Base-by-base conservation (phyloP, 2,888 invertebrate species). In the Heterodera filipjevi region DNA sequence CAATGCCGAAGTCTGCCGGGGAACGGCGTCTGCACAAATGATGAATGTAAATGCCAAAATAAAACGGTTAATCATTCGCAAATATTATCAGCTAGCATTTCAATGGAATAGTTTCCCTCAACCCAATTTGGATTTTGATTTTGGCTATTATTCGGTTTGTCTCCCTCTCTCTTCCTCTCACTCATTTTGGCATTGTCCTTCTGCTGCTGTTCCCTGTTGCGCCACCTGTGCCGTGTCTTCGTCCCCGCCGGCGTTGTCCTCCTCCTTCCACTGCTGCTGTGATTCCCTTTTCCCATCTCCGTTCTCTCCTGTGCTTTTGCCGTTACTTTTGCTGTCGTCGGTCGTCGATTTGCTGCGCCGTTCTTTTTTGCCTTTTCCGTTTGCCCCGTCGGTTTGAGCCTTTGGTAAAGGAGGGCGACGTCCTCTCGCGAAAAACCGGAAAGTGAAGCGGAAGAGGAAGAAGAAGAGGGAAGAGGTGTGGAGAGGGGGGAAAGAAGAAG, bases 321-420 rank as follows among this genome's bases (percentile, higher is more conserved):
- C 66, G 2, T 66, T 10, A 39, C 39, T 39, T 39, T 39, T 39
- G 39, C 39, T 33, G 68, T 68, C 33, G 68, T 32, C 68, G n/a
- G n/a, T n/a, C 59, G 59, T 59, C 59, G 59, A 59, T 59, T 19
- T 59, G 6, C n/a, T 8, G 5, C n/a, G 59, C 59, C 59, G 59
- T 68, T 68, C 35, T 68, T 68, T 33, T 22, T 68, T 19, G 33
- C 5, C 27, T 3, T 32, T 32, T 66, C 68, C 22, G 33, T 22
- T 10, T 66, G 66, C 1, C 5, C 10, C n/a, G 59, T 8, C 59
- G 27, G 6, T 27, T 59, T 59, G 8, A 68, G 68, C 35, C 68
- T 30, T 35, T 35, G 32, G 68, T 68, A 68, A 30, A 68, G 68
- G 19, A 68, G 68, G 14, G 68, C 68, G 35, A 68, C 35, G 68